Conservation (phyloP, 2,888 invertebrate species). For the Polydrusus cervinus region DNA sequence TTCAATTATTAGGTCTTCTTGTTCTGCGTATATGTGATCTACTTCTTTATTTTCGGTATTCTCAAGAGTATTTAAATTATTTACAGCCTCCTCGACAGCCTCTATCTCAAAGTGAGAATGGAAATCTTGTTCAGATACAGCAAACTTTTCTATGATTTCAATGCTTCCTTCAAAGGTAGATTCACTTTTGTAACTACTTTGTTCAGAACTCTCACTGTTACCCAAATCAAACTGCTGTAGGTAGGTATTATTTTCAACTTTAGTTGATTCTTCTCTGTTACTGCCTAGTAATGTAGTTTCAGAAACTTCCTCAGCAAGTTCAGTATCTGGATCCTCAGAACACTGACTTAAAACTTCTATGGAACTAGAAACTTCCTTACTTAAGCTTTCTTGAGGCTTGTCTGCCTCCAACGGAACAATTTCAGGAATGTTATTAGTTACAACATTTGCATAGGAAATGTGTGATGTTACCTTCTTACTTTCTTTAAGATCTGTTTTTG, state of each 20-base stretch:
- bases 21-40: neutral
- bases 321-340: constrained; percentile 41
- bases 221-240: neutral
- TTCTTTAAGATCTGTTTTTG: constrained; percentile 56
- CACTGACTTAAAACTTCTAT: constrained; percentile 52
- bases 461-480: constrained; percentile 61
- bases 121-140: too few species aligned
- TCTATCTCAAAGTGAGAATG: too few species aligned
- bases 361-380: constrained; percentile 48
- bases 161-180: neutral
- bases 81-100: neutral
- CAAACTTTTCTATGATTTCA: constrained; percentile 6
- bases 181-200: neutral
- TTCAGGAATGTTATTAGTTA: constrained; percentile 55
- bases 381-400: constrained; percentile 12
- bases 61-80: constrained; percentile 3
- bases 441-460: constrained; percentile 61
- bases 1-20: neutral
- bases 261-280: neutral
- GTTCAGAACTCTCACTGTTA: neutral
- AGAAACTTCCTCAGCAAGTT: constrained; percentile 12
- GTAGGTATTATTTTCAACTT: neutral
- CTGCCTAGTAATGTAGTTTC: neutral
- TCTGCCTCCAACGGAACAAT: constrained; percentile 20
- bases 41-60: neutral